A percentile compares a stretch with the other conserved stretches of the same genome.
These are phyloP conservation scores for Dromococcyx pavoninus DNA, from an alignment of 2,797 vertebrate genomes.

Conservation along the genomic window DNA sequence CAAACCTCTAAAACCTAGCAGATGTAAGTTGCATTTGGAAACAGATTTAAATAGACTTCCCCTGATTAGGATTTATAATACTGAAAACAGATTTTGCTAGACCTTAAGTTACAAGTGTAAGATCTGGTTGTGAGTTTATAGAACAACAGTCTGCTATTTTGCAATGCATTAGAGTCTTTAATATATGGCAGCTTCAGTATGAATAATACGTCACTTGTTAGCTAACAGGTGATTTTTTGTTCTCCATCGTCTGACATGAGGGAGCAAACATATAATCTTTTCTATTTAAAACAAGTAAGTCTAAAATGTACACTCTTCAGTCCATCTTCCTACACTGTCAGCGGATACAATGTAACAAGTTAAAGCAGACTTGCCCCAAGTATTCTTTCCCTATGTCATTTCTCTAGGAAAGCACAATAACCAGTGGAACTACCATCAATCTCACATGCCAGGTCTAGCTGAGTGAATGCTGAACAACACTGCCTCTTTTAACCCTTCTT, in stretches of 20 bases:
- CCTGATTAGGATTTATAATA: background rate
- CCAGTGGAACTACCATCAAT: background rate
- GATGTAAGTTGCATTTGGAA: background rate
- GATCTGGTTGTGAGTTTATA: background rate
- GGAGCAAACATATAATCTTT: background rate
- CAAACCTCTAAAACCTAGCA: background rate
- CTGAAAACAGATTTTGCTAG: background rate
- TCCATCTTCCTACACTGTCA: background rate
- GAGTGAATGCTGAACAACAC: background rate
- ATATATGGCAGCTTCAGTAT: background rate
- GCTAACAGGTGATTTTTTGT: background rate
- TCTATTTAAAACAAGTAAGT: background rate
- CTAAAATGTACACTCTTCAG: background rate
- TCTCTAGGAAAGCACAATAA: background rate
- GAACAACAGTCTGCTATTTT: background rate
- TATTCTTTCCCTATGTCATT: background rate
- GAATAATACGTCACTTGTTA: background rate
- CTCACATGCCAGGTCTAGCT: fast-evolving
- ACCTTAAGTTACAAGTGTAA: background rate
- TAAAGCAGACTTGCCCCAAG: background rate
- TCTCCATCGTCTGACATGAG: background rate
- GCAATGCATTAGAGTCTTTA: background rate
- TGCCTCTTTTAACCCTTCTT: background rate
- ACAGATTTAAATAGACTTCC: background rate
- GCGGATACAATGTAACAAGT: background rate